These are phyloP conservation scores for Acromyrmex charruanus DNA, from an alignment of 1,140 invertebrate genomes.

Conservation along the genomic window DNA sequence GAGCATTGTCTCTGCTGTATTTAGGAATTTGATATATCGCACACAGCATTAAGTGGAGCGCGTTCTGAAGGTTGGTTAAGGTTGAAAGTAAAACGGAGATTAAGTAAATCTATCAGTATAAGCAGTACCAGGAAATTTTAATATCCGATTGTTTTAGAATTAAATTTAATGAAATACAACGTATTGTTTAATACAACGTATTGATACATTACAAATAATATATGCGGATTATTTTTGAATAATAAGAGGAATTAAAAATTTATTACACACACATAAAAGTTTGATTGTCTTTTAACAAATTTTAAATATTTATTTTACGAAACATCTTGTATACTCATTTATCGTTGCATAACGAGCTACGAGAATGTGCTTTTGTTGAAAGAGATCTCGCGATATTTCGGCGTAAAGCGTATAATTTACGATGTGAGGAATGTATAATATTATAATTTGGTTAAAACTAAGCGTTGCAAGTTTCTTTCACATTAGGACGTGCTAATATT, in stretches of 20 bases:
- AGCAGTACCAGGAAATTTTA: neutral
- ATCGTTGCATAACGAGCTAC: neutral
- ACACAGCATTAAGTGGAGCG: neutral
- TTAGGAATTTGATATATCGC: conserved; percentile 14
- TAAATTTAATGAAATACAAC: neutral
- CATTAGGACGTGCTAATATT: neutral
- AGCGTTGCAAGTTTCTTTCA: neutral
- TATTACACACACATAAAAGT: too few species aligned
- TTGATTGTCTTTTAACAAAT: conserved; percentile 8
- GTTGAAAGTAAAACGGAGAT: conserved; percentile 1
- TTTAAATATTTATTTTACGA: neutral
- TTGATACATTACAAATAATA: neutral
- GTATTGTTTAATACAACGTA: neutral
- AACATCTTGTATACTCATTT: neutral
- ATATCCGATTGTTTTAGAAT: neutral
- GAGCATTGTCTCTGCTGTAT: neutral
- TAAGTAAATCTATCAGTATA: neutral
- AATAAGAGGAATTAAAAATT: neutral
- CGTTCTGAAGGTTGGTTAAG: neutral
- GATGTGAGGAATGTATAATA: neutral
- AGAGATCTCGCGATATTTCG: neutral
- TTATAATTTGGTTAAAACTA: conserved; percentile 16
- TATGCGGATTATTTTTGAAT: neutral
- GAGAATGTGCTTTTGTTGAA: conserved; percentile 12
- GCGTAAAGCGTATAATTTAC: conserved; percentile 17